phyloP scores from a whole-genome alignment of 2,113 vertebrate genomes.

The Chionodraco myersi region DNA sequence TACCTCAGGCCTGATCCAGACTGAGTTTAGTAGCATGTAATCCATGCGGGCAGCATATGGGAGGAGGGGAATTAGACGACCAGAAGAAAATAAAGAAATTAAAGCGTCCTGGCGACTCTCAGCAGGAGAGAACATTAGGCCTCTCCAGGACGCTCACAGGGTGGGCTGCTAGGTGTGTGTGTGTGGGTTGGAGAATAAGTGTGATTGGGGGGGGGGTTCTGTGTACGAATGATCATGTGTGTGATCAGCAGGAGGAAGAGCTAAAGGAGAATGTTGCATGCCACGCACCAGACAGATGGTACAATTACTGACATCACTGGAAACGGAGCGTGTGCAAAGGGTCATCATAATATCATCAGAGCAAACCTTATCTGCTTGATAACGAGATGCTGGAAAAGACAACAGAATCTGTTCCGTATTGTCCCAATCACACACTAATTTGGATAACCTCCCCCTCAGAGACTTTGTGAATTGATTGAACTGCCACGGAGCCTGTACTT shows the following conservation, averaged over 20 bases:
- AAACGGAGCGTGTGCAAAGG: conserved; percentile 46
- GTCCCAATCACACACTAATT: conserved; percentile 71
- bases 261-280: conserved; percentile 16
- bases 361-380: conserved; percentile 54
- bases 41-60: conserved; percentile 81
- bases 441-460: conserved; percentile 63
- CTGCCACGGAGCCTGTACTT: conserved; percentile 69
- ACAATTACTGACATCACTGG: conserved; percentile 65
- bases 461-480: conserved; percentile 75
- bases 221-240: conserved; percentile 4
- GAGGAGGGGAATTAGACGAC: conserved; percentile 77
- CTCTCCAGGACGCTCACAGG: conserved; percentile 19
- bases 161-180: not conserved
- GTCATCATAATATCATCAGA: conserved; percentile 56
- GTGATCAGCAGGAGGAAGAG: conserved; percentile 11
- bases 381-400: conserved; percentile 34
- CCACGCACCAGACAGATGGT: conserved; percentile 61
- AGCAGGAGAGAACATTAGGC: conserved; percentile 44
- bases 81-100: conserved; percentile 77
- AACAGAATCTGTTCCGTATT: conserved; percentile 59
- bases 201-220: not conserved
- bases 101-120: conserved; percentile 59
- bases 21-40: conserved; percentile 80
- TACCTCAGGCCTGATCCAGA: conserved; percentile 77
- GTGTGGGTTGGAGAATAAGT: not conserved